Base-by-base conservation (phyloP, 2,113 vertebrate species). In the Oryzias woworae region DNA sequence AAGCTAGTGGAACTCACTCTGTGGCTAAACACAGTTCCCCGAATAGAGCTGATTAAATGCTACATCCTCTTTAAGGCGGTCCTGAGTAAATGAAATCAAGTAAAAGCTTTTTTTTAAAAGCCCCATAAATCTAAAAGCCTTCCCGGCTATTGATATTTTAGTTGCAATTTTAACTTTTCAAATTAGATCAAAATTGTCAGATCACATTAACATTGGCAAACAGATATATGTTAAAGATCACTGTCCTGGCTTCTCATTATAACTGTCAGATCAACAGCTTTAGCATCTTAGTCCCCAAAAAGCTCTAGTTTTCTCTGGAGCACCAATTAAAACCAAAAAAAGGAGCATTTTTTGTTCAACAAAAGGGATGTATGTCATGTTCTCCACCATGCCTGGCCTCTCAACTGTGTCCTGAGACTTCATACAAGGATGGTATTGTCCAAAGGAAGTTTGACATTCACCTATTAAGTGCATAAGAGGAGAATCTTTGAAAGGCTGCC, bases 371-470 rank as follows among this genome's bases (percentile, higher is more conserved):
- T 23, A 45, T 41, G 44, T 42, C 62, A 26, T 73, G 53, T 70
- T 63, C 60, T 42, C 48, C 42, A 49, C 71, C 54, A 52, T 31
- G 51, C 48, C 59, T 14, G 53, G 61, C 61, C 50, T 77, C 58
- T 50, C 51, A 67, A 73, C 77, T 60, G 73, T 80, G 53, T 82
- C 72, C 66, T 48, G n/a, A 61, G 72, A 80, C 55, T 57, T 48
- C 31, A 75, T 70, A 92, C 89, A 91, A 89, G 74, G 51, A n/a
- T 26, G 36, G 55, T 63, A 86, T 90, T 92, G 91, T 91, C 72
- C 83, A 43, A 24, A 15, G 62, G 80, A 87, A 28, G 80, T 75
- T 84, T 84, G 85, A 80, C 77, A 72, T 84, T 85, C 84, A 87
- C 82, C 77, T 58, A 56, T 82, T 89, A 88, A 87, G 75, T 71